phyloP scores from a whole-genome alignment of 1,140 invertebrate species.

The Microplitis demolitor region DNA sequence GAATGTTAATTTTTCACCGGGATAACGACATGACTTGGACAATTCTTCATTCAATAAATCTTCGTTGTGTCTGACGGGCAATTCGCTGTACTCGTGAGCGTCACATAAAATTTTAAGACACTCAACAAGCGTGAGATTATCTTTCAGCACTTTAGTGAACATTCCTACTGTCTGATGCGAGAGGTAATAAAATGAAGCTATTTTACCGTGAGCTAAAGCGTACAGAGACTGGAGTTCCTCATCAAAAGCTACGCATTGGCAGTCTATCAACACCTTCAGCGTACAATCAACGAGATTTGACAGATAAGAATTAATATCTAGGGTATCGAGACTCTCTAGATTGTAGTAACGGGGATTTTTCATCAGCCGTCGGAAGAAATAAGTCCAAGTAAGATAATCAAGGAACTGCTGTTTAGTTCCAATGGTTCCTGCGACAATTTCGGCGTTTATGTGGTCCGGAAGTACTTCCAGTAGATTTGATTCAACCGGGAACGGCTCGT shows the following conservation, averaged over 20 bases:
- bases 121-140: slow-evolving; percentile 72
- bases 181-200: slow-evolving; percentile 98
- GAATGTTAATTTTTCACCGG: slow-evolving; percentile 73
- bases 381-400: slow-evolving; percentile 98
- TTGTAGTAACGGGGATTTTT: slow-evolving; percentile 95
- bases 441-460: slow-evolving; percentile 97
- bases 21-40: slow-evolving; percentile 75
- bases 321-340: slow-evolving; percentile 76
- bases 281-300: slow-evolving; percentile 80
- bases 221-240: slow-evolving; percentile 66
- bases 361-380: slow-evolving; percentile 91
- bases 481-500: slow-evolving; percentile 99
- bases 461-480: slow-evolving; percentile 90
- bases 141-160: slow-evolving; percentile 74
- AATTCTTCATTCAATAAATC: slow-evolving; percentile 93
- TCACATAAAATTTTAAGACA: slow-evolving; percentile 82
- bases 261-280: slow-evolving; percentile 71
- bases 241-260: slow-evolving; percentile 77
- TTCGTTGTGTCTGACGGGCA: slow-evolving; percentile 98
- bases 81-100: slow-evolving; percentile 88
- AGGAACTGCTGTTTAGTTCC: slow-evolving; percentile 90
- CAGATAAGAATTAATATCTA: slow-evolving; percentile 76
- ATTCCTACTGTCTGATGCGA: slow-evolving; percentile 88
- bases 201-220: slow-evolving; percentile 88
- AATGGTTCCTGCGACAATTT: slow-evolving; percentile 94